Conservation (phyloP, 2,113 vertebrate species). For the Muscicapa adusta region DNA sequence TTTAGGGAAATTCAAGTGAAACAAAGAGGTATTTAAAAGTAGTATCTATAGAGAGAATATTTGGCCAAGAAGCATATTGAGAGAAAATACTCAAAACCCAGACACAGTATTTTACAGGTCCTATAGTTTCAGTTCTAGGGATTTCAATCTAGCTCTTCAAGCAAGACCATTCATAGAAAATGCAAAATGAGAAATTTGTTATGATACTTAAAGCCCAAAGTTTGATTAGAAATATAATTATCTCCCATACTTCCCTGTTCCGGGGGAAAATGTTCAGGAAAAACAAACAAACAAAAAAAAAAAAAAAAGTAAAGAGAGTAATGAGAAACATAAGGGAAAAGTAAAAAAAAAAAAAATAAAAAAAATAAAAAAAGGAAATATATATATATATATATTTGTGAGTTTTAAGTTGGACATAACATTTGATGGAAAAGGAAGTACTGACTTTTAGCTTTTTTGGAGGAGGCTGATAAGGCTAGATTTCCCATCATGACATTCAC, state of each 20-base stretch:
- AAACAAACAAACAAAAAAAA: too few relatives aligned
- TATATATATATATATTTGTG: too few relatives aligned
- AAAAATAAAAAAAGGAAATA: not conserved
- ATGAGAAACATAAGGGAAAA: too few relatives aligned
- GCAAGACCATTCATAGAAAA: not conserved
- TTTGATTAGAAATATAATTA: not conserved
- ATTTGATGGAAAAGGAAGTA: not conserved
- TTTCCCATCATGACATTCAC: not conserved
- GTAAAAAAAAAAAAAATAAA: too few relatives aligned
- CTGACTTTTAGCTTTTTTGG: not conserved
- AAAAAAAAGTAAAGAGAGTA: too few relatives aligned
- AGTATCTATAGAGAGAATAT: not conserved
- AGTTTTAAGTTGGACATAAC: not conserved
- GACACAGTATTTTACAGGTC: not conserved
- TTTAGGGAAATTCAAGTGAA: accelerated
- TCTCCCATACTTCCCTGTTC: not conserved
- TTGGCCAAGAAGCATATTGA: not conserved
- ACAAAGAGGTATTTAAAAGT: not conserved
- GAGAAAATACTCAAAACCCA: not conserved
- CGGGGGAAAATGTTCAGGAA: not conserved
- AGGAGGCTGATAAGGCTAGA: not conserved
- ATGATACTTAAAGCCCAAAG: accelerated
- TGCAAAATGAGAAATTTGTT: not conserved
- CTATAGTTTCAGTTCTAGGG: not conserved
- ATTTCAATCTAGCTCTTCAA: not conserved